These are phyloP conservation scores for Trigoniulus corallinus DNA, from an alignment of 1,140 invertebrate species.

Conservation along the genomic window DNA sequence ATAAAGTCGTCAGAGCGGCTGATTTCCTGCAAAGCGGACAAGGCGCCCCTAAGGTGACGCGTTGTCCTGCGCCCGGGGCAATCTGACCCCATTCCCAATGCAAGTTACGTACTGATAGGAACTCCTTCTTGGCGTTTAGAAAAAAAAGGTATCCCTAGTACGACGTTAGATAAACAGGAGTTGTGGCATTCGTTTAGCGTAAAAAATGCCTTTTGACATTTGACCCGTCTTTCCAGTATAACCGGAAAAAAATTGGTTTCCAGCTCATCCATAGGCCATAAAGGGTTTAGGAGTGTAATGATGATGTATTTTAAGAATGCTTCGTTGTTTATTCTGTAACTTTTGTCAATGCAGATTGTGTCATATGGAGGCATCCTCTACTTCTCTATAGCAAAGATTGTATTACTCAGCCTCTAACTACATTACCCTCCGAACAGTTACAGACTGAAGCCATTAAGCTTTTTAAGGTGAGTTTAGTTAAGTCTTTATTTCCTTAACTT, in stretches of 20 bases:
- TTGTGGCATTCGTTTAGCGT: too few relatives aligned
- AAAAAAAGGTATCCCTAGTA: neutral
- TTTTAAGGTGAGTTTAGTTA: constrained; percentile 84
- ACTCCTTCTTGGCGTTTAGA: neutral
- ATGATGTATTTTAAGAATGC: neutral
- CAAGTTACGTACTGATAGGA: neutral
- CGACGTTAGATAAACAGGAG: too few relatives aligned
- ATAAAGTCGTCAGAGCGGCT: too few relatives aligned
- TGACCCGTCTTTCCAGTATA: too few relatives aligned
- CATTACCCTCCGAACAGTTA: constrained; percentile 62
- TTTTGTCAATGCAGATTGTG: constrained; percentile 52
- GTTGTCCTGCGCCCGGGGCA: too few relatives aligned
- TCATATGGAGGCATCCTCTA: constrained; percentile 82
- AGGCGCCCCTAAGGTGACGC: too few relatives aligned
- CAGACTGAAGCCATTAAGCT: constrained; percentile 83
- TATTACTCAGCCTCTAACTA: constrained; percentile 65
- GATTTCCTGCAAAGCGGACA: too few relatives aligned
- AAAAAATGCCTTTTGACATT: too few relatives aligned
- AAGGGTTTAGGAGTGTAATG: too few relatives aligned
- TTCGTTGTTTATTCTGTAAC: neutral
- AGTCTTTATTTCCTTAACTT: too few relatives aligned
- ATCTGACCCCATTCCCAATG: neutral
- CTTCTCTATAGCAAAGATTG: constrained; percentile 80
- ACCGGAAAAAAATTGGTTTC: too few relatives aligned
- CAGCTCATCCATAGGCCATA: too few relatives aligned